phyloP scores from a whole-genome alignment of 2,888 invertebrate genomes.

The Pantelozetes paolii region DNA sequence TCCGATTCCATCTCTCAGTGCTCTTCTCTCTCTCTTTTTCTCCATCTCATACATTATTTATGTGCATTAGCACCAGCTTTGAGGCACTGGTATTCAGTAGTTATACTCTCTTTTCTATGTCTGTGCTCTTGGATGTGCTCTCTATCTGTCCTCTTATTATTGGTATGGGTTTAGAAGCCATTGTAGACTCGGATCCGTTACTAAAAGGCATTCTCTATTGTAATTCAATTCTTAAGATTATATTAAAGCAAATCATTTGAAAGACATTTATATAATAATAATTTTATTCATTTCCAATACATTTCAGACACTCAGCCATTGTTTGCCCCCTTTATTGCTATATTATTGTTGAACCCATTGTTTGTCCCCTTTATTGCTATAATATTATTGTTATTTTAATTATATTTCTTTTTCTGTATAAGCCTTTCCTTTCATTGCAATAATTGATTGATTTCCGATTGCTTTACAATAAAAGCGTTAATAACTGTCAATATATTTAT shows the following conservation, averaged over 20 bases:
- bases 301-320: neutral
- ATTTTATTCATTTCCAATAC: slow-evolving; percentile 22
- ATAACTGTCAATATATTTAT: neutral
- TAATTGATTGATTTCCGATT: slow-evolving; percentile 37
- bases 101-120: slow-evolving; percentile 7
- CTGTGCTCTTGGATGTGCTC: neutral
- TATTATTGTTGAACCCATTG: neutral
- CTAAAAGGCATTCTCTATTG: slow-evolving; percentile 32
- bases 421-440: slow-evolving; percentile 1
- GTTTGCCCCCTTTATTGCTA: slow-evolving; percentile 14
- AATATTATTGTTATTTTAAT: slow-evolving; percentile 26
- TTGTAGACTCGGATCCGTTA: slow-evolving; percentile 20
- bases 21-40: slow-evolving; percentile 27
- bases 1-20: slow-evolving; percentile 29
- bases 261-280: slow-evolving; percentile 32
- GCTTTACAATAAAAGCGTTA: slow-evolving; percentile 29
- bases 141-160: slow-evolving; percentile 14
- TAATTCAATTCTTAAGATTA: slow-evolving; percentile 32
- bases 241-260: slow-evolving; percentile 36
- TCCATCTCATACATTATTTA: slow-evolving; percentile 35
- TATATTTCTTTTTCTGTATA: neutral
- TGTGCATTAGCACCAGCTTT: slow-evolving; percentile 30
- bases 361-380: slow-evolving; percentile 16
- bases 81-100: neutral
- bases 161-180: slow-evolving; percentile 12